Conservation (phyloP, 2,797 vertebrate genomes). For the Ceryle rudis region DNA sequence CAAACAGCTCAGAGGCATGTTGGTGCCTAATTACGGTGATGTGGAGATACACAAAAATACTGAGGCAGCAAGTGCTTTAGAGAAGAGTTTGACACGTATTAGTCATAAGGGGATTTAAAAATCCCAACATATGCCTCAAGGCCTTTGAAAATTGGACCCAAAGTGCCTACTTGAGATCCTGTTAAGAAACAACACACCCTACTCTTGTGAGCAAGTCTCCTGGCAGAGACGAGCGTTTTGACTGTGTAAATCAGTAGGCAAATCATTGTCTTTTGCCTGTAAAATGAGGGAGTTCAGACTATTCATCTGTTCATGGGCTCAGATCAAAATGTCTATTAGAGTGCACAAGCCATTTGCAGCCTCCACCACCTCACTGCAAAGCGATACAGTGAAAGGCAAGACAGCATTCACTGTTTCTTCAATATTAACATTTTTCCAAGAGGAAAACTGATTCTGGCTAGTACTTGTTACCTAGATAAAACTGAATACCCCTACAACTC, state of each 20-base stretch:
- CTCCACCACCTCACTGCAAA: neutral
- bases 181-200: neutral
- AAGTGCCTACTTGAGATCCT: neutral
- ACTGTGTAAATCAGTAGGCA: neutral
- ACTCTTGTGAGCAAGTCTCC: neutral
- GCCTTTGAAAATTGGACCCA: neutral
- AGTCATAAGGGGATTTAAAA: neutral
- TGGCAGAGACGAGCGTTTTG: neutral
- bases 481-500: neutral
- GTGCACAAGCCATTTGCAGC: neutral
- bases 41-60: neutral
- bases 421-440: neutral
- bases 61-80: neutral
- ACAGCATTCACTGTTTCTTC: neutral
- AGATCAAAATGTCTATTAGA: neutral
- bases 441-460: conserved; percentile 19
- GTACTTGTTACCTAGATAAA: neutral
- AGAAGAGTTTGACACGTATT: neutral
- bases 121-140: neutral
- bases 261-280: conserved; percentile 9
- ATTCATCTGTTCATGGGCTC: neutral
- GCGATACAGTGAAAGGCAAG: neutral
- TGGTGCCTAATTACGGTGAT: neutral
- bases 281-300: neutral
- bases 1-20: neutral